These are phyloP conservation scores for Calliphora vomitoria DNA, from an alignment of 2,888 invertebrate genomes.

Conservation along the genomic window DNA sequence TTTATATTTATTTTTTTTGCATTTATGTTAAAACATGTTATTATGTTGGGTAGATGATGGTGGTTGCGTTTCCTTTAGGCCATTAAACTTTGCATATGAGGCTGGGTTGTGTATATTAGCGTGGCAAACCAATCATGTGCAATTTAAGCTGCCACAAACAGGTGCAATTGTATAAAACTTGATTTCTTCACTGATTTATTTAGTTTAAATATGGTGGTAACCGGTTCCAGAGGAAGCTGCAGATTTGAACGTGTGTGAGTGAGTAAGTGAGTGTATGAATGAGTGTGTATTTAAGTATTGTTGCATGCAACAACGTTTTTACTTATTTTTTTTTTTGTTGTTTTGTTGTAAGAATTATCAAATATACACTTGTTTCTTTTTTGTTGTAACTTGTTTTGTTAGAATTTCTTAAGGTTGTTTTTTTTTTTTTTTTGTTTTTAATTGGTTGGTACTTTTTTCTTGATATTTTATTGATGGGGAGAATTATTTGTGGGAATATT, in stretches of 20 bases:
- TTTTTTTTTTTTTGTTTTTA: conserved; percentile 49
- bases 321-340: conserved; percentile 23
- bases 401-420: conserved; percentile 47
- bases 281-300: neutral
- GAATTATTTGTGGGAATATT: conserved; percentile 41
- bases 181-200: conserved; percentile 72
- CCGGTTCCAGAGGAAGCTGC: conserved; percentile 72
- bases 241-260: neutral
- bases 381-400: conserved; percentile 56
- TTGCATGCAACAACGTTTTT: conserved; percentile 43
- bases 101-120: conserved; percentile 20
- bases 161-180: conserved; percentile 71
- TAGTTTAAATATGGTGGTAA: conserved; percentile 57
- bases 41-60: conserved; percentile 43
- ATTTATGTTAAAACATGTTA: conserved; percentile 59
- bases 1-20: neutral
- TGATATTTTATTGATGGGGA: neutral
- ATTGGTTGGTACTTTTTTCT: conserved; percentile 30
- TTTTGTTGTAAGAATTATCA: conserved; percentile 63
- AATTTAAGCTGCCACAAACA: conserved; percentile 70
- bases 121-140: conserved; percentile 63
- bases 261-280: neutral
- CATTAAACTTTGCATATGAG: conserved; percentile 72
- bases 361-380: conserved; percentile 65
- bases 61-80: conserved; percentile 68